Percentiles rank a stretch among this genome's conserved stretches.
Conservation (phyloP, 2,888 invertebrate species). For the Sturmia bella region DNA sequence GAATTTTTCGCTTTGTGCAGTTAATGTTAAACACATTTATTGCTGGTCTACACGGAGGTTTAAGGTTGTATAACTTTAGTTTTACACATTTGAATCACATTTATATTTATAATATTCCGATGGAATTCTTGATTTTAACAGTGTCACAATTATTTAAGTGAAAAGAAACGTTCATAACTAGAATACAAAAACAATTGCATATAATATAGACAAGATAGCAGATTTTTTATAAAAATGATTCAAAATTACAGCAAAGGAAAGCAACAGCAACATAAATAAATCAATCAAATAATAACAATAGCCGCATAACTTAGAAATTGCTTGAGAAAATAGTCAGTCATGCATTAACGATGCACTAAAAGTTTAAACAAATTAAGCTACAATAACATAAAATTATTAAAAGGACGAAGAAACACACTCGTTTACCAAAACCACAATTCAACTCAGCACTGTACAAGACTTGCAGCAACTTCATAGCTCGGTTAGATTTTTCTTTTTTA, state of each 20-base stretch:
- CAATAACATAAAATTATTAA: constrained; percentile 10
- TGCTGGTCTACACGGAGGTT: too few relatives aligned
- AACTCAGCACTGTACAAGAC: constrained; percentile 68
- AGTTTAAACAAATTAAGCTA: constrained; percentile 12
- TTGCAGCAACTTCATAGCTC: constrained; percentile 82
- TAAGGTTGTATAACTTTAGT: too few relatives aligned
- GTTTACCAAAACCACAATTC: constrained; percentile 59
- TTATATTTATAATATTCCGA: neutral
- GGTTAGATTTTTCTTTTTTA: constrained; percentile 62
- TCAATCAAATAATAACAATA: too few relatives aligned
- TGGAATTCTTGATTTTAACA: constrained; percentile 40
- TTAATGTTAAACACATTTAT: too few relatives aligned
- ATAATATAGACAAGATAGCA: constrained; percentile 12
- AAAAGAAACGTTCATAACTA: constrained; percentile 66
- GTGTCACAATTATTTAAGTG: constrained; percentile 32
- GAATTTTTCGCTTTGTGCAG: too few relatives aligned
- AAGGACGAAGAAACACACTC: constrained; percentile 36
- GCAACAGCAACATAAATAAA: too few relatives aligned
- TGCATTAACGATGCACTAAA: constrained; percentile 16
- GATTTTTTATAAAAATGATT: too few relatives aligned
- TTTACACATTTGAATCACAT: neutral
- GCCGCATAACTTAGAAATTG: too few relatives aligned
- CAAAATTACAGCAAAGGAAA: too few relatives aligned
- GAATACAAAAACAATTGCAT: constrained; percentile 13
- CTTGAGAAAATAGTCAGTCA: neutral